These are phyloP conservation scores for Limnodromus scolopaceus DNA, from an alignment of 2,797 vertebrate species.

Conservation along the genomic window DNA sequence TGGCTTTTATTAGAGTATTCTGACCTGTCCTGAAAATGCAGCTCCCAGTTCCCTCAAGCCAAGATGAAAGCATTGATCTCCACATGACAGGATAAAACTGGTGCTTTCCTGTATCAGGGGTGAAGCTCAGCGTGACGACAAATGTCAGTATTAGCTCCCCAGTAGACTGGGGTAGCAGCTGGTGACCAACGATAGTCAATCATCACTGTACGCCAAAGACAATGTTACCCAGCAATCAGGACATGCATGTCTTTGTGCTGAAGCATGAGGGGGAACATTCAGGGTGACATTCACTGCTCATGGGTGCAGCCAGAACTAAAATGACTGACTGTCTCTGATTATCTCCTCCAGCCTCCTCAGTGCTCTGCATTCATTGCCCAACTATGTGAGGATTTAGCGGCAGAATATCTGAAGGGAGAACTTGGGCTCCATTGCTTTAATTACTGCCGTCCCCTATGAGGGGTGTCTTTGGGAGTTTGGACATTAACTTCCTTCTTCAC, in stretches of 20 bases:
- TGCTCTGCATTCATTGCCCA: not conserved
- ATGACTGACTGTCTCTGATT: not conserved
- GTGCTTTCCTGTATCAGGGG: not conserved
- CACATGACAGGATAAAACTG: not conserved
- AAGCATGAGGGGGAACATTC: not conserved
- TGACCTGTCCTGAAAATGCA: not conserved
- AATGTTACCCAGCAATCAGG: not conserved
- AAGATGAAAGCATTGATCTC: fast-evolving
- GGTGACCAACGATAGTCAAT: not conserved
- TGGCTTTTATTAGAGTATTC: not conserved
- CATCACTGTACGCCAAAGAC: not conserved
- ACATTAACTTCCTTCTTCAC: not conserved
- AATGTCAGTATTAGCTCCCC: not conserved
- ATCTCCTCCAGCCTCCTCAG: not conserved
- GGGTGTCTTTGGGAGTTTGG: not conserved
- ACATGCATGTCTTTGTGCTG: not conserved
- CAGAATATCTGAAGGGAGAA: not conserved
- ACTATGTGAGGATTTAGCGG: not conserved
- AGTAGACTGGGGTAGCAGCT: not conserved
- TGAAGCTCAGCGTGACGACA: not conserved
- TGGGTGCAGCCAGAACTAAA: not conserved
- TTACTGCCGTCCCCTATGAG: fast-evolving
- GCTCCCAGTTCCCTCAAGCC: not conserved
- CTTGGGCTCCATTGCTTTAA: not conserved
- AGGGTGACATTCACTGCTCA: not conserved